These are phyloP conservation scores for Pseudochaenichthys georgianus DNA, from an alignment of 2,797 vertebrate species.

Conservation along the genomic window DNA sequence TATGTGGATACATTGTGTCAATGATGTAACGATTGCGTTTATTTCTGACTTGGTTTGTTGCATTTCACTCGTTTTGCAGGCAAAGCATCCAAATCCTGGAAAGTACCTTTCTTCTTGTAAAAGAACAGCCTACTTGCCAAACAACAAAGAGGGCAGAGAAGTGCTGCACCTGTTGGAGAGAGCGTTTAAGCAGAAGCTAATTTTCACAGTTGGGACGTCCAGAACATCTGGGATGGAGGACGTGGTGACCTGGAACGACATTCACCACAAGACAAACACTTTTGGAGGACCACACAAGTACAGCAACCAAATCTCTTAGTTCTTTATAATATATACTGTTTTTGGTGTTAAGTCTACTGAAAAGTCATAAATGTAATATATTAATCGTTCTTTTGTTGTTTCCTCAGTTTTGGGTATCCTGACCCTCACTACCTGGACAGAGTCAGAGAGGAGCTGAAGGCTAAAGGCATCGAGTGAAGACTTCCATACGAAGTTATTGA, in stretches of 20 bases:
- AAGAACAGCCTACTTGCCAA: constrained; percentile 88
- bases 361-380: rapidly evolving
- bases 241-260: constrained; percentile 92
- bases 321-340: background rate
- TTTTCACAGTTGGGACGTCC: constrained; percentile 91
- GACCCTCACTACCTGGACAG: constrained; percentile 77
- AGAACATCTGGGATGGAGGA: constrained; percentile 83
- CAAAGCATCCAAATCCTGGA: constrained; percentile 89
- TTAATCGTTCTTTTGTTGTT: background rate
- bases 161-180: constrained; percentile 84
- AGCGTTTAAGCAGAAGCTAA: constrained; percentile 89
- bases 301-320: rapidly evolving
- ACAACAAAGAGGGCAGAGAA: constrained; percentile 87
- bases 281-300: constrained; percentile 84
- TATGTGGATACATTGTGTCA: rapidly evolving
- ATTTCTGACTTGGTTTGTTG: background rate
- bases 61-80: constrained; percentile 36
- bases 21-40: rapidly evolving
- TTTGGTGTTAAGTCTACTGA: background rate
- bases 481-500: background rate
- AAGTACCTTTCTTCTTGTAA: constrained; percentile 39
- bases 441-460: constrained; percentile 84
- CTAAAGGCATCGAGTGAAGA: constrained; percentile 81
- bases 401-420: constrained; percentile 82
- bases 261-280: constrained; percentile 90